Evolutionary conservation across 2,888 invertebrate genomes (phyloP).

Genomic region (Anoncus sp.): DNA sequence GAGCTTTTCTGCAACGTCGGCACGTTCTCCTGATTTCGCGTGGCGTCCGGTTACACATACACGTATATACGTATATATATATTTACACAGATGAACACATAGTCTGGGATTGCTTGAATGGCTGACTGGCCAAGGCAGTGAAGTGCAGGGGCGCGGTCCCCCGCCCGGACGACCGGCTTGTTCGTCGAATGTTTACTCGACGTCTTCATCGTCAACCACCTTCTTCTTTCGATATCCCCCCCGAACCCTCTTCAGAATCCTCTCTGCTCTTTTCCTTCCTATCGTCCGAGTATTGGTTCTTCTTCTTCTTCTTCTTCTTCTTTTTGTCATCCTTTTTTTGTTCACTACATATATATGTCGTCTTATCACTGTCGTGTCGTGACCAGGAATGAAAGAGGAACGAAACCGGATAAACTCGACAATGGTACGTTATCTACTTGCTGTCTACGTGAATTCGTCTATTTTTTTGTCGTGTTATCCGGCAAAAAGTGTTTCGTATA

Average conservation of each 20-base stretch:
- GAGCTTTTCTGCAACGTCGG: constrained; percentile 67
- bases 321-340: constrained; percentile 17
- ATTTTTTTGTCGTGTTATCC: too few relatives aligned
- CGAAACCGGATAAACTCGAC: constrained; percentile 26
- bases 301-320: constrained; percentile 8
- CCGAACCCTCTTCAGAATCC: constrained; percentile 59
- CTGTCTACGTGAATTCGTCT: constrained; percentile 15
- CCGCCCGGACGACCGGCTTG: constrained; percentile 56
- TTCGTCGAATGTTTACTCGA: constrained; percentile 67
- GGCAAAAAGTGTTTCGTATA: too few relatives aligned
- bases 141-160: constrained; percentile 46
- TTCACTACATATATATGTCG: too few relatives aligned
- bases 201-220: constrained; percentile 64
- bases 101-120: constrained; percentile 40
- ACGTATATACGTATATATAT: too few relatives aligned
- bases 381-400: constrained; percentile 39
- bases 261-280: constrained; percentile 38
- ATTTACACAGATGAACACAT: not conserved
- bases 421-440: not conserved
- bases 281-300: constrained; percentile 31
- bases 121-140: constrained; percentile 48
- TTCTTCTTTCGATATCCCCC: constrained; percentile 60
- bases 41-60: constrained; percentile 45
- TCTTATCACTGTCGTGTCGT: constrained; percentile 44
- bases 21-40: constrained; percentile 62